Evolutionary conservation across 2,113 vertebrate species (phyloP).

Genomic region (Phaethon lepturus): DNA sequence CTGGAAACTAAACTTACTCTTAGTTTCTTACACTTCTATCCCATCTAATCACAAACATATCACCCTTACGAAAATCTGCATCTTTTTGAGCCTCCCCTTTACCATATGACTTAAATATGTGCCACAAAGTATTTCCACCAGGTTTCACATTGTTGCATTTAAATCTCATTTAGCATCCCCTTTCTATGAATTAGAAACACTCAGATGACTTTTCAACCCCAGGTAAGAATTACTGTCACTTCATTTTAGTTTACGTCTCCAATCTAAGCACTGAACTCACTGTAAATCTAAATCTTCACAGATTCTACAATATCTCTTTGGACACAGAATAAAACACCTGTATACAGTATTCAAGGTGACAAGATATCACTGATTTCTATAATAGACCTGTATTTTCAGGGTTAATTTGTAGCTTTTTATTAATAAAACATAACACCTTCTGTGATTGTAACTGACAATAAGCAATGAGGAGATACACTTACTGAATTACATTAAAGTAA

Average conservation of each 20-base stretch:
- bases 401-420: neutral
- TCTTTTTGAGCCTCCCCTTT: neutral
- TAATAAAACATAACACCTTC: neutral
- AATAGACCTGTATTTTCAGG: neutral
- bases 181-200: neutral
- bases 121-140: neutral
- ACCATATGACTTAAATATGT: neutral
- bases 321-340: neutral
- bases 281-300: neutral
- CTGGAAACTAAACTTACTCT: neutral
- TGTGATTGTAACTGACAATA: neutral
- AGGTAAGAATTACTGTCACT: neutral
- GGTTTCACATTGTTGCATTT: neutral
- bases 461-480: neutral
- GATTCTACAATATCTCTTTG: neutral
- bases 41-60: neutral
- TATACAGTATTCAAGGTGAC: neutral
- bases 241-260: neutral
- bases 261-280: neutral
- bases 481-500: neutral
- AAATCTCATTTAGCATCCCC: neutral
- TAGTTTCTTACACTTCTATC: neutral
- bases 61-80: neutral
- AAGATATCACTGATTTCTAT: neutral
- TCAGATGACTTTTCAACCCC: neutral